phyloP scores from a whole-genome alignment of 2,888 invertebrate genomes.

The Acanthopleura granulata region DNA sequence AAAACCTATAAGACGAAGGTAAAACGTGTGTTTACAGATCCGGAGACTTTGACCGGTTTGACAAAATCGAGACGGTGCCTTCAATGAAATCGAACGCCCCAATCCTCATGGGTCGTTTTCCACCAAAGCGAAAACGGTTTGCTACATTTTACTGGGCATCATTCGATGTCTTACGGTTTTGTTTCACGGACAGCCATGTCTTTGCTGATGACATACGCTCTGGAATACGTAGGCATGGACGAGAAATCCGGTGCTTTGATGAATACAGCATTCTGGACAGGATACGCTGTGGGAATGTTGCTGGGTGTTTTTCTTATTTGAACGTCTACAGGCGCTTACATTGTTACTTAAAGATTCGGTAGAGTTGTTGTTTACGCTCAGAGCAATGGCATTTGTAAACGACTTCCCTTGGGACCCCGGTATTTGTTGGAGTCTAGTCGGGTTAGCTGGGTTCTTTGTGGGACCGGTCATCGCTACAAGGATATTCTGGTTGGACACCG shows the following conservation, averaged over 20 bases:
- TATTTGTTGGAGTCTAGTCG: conserved; percentile 37
- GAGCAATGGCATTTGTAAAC: conserved; percentile 19
- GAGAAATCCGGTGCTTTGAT: conserved; percentile 22
- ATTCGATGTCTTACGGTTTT: not conserved
- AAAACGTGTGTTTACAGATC: not conserved
- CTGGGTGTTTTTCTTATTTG: conserved; percentile 28
- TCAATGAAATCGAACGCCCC: no score
- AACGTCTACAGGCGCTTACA: conserved; percentile 21
- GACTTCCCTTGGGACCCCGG: conserved; percentile 24
- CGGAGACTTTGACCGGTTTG: not conserved
- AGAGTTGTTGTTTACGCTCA: conserved; percentile 20
- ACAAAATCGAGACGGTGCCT: no score
- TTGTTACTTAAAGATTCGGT: conserved; percentile 20
- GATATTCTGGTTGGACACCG: conserved; percentile 43
- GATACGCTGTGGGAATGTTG: conserved; percentile 25
- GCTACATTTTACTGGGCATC: not conserved
- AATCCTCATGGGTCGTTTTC: no score
- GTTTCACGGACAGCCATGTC: not conserved
- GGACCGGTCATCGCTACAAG: conserved; percentile 40
- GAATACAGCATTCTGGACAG: conserved; percentile 26
- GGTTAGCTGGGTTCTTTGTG: conserved; percentile 36
- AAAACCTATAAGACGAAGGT: no score
- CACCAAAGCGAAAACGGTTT: not conserved
- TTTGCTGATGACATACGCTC: conserved; percentile 22
- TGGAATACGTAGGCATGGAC: conserved; percentile 24